phyloP scores from a whole-genome alignment of 2,113 vertebrate species.

The Cyphomyrus plagiostoma region DNA sequence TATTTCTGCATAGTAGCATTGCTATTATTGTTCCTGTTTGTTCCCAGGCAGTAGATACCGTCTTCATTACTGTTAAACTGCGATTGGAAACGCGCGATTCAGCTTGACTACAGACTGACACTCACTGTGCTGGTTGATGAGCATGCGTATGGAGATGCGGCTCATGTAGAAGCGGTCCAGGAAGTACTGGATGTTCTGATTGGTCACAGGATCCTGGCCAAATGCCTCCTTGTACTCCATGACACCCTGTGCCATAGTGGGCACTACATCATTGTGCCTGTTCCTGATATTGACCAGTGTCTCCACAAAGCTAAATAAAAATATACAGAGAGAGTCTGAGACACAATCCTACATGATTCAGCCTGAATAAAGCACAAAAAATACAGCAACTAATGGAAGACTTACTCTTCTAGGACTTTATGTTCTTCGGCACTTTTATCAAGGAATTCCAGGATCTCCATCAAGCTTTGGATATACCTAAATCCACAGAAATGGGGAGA shows the following conservation, averaged over 20 bases:
- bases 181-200: slow-evolving; percentile 94
- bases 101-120: neutral
- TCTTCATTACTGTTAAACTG: neutral
- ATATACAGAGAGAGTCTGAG: neutral
- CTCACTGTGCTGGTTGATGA: slow-evolving; percentile 95
- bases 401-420: slow-evolving; percentile 75
- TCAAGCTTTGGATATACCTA: slow-evolving; percentile 90
- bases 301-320: slow-evolving; percentile 68
- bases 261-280: slow-evolving; percentile 89
- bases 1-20: neutral
- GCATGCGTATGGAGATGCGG: slow-evolving; percentile 94
- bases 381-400: slow-evolving; percentile 26
- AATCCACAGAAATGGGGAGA: slow-evolving; percentile 12
- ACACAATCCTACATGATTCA: neutral
- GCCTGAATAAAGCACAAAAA: neutral
- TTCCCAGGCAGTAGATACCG: neutral
- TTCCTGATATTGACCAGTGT: slow-evolving; percentile 85
- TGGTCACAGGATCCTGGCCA: slow-evolving; percentile 74
- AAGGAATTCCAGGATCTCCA: slow-evolving; percentile 86
- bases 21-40: neutral
- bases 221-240: slow-evolving; percentile 86
- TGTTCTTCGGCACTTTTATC: slow-evolving; percentile 81
- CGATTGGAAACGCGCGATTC: neutral
- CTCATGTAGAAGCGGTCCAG: slow-evolving; percentile 93
- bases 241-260: slow-evolving; percentile 90